Conservation (phyloP, 2,888 invertebrate species). For the Acanthopleura granulata region DNA sequence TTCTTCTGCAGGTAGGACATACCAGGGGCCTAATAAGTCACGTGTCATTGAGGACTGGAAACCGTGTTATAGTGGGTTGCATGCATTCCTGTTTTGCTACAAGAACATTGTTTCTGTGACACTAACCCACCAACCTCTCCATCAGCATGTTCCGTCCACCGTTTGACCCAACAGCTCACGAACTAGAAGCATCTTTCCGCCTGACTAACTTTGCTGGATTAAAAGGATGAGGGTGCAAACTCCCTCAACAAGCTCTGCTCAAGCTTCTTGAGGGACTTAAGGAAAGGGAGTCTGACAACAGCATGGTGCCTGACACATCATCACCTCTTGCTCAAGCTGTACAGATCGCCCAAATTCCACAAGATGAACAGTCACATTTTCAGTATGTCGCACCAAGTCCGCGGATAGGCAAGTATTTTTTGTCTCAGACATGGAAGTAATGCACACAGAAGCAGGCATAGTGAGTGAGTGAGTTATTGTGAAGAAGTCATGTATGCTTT, state of each 20-base stretch:
- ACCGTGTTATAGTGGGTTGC: too few relatives aligned
- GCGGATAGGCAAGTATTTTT: neutral
- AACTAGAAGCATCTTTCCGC: slow-evolving; percentile 90
- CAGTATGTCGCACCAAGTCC: slow-evolving; percentile 38
- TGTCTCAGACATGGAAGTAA: neutral
- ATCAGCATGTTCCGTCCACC: slow-evolving; percentile 54
- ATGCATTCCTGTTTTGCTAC: too few relatives aligned
- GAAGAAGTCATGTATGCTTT: neutral
- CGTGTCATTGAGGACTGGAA: too few relatives aligned
- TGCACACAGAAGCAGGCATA: neutral
- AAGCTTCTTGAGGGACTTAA: slow-evolving; percentile 77
- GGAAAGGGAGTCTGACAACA: slow-evolving; percentile 57
- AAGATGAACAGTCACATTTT: slow-evolving; percentile 77
- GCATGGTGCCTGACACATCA: neutral
- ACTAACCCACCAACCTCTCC: too few relatives aligned
- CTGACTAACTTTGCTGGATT: slow-evolving; percentile 91
- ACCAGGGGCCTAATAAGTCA: too few relatives aligned
- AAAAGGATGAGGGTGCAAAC: slow-evolving; percentile 94
- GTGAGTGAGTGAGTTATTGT: neutral
- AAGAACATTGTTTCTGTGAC: too few relatives aligned
- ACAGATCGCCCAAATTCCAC: slow-evolving; percentile 8
- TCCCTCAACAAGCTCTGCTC: slow-evolving; percentile 85
- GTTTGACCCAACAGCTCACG: slow-evolving; percentile 86
- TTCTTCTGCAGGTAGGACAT: too few relatives aligned
- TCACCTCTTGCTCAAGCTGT: slow-evolving; percentile 76